Evolutionary conservation across 2,113 vertebrate genomes (phyloP).

Genomic region (Nibea coibor): DNA sequence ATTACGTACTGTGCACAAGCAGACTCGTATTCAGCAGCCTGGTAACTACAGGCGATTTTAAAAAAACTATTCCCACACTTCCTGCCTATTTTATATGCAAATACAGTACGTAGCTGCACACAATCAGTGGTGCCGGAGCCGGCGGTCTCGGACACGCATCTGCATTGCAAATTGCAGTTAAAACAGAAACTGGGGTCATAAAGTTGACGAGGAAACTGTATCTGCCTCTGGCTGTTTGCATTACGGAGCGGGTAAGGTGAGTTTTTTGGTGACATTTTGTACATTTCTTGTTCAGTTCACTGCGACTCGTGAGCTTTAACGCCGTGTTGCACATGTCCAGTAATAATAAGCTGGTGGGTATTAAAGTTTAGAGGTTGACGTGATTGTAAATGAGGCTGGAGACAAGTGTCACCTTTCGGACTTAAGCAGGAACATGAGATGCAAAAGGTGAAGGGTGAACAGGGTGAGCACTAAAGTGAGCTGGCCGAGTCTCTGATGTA

Average conservation of each 20-base stretch:
- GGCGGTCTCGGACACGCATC: neutral
- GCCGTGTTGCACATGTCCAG: neutral
- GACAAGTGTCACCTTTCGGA: neutral
- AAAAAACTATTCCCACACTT: slow-evolving; percentile 8
- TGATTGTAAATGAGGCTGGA: neutral
- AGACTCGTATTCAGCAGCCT: neutral
- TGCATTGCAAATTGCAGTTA: slow-evolving; percentile 21
- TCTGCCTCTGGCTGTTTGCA: neutral
- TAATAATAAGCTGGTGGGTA: neutral
- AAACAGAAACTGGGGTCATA: neutral
- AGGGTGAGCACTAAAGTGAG: neutral
- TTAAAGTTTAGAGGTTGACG: neutral
- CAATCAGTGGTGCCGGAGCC: neutral
- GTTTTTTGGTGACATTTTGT: too few relatives aligned
- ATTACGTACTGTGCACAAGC: neutral
- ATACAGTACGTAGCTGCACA: neutral
- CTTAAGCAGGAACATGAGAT: neutral
- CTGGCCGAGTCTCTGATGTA: neutral
- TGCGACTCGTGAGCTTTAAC: neutral
- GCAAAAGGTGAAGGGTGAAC: neutral
- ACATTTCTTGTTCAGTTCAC: neutral
- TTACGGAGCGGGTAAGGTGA: neutral
- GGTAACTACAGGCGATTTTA: slow-evolving; percentile 19
- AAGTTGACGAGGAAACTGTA: neutral
- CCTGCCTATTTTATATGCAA: slow-evolving; percentile 32